phyloP scores from a whole-genome alignment of 1,140 invertebrate genomes.

The Antheraea pernyi region DNA sequence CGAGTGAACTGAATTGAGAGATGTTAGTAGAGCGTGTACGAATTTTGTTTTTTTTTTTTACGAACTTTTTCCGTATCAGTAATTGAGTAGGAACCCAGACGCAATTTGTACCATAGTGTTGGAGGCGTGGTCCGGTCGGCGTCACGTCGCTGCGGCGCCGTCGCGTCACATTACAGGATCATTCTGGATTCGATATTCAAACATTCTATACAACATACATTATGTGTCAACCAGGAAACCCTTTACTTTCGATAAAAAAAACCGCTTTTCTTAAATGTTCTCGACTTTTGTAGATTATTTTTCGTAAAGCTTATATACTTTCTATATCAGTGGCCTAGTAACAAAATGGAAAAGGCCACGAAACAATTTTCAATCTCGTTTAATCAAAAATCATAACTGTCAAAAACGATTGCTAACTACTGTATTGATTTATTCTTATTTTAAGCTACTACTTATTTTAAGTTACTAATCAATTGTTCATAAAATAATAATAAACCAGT shows the following conservation, averaged over 20 bases:
- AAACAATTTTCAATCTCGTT: no score
- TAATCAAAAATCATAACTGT: no score
- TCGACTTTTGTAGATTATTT: no score
- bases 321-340: no score
- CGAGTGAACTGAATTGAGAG: conserved; percentile 23
- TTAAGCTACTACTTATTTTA: no score
- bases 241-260: background rate
- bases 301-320: no score
- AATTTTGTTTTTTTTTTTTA: conserved; percentile 29
- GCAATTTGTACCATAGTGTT: conserved; percentile 50
- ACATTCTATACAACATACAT: conserved; percentile 23
- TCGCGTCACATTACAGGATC: conserved; percentile 35
- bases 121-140: conserved; percentile 65
- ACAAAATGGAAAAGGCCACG: no score
- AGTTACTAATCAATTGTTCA: no score
- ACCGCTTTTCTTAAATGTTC: no score
- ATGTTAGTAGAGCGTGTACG: conserved; percentile 24
- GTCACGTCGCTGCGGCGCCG: conserved; percentile 62
- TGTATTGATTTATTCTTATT: no score
- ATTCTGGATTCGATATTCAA: conserved; percentile 51
- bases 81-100: conserved; percentile 36
- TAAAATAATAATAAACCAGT: no score
- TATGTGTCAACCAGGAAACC: background rate
- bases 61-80: conserved; percentile 31
- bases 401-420: no score